Evolutionary conservation across 1,140 invertebrate species (phyloP).

Genomic region (Drosophila bifasciata): DNA sequence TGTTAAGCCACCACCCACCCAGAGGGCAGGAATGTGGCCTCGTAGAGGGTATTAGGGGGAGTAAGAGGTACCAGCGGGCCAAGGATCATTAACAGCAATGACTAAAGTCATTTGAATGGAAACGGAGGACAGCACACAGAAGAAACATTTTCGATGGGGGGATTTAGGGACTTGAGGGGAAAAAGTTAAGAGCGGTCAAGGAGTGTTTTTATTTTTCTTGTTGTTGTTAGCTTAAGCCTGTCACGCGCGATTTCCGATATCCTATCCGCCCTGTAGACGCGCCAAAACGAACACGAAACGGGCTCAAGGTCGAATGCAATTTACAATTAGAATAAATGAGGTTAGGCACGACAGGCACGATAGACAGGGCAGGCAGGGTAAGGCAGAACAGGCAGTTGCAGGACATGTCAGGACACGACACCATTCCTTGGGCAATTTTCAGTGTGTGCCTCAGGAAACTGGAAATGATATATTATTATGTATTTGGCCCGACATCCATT

Average conservation of each 20-base stretch:
- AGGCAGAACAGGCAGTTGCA: slow-evolving; percentile 1
- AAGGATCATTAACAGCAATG: slow-evolving; percentile 79
- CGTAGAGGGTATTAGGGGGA: neutral
- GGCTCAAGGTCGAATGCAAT: slow-evolving; percentile 66
- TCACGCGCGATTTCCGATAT: slow-evolving; percentile 74
- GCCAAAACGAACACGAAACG: slow-evolving; percentile 33
- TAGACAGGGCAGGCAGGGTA: slow-evolving; percentile 2
- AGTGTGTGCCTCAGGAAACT: slow-evolving; percentile 31
- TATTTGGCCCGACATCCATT: slow-evolving; percentile 43
- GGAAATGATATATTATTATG: slow-evolving; percentile 71
- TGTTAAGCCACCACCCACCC: slow-evolving; percentile 21
- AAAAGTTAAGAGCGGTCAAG: neutral
- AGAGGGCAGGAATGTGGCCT: neutral
- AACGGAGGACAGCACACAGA: neutral
- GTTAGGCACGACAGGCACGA: slow-evolving; percentile 53
- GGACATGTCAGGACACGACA: neutral
- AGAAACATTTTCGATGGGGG: neutral
- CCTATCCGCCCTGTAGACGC: slow-evolving; percentile 13
- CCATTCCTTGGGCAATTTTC: slow-evolving; percentile 8
- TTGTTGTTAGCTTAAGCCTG: slow-evolving; percentile 45
- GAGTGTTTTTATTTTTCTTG: neutral
- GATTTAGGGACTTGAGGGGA: neutral
- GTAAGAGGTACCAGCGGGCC: slow-evolving; percentile 14
- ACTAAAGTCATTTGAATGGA: slow-evolving; percentile 72
- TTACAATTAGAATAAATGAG: slow-evolving; percentile 58